Base-by-base conservation (phyloP, 1,140 invertebrate genomes). In the Drosophila pruinosa region DNA sequence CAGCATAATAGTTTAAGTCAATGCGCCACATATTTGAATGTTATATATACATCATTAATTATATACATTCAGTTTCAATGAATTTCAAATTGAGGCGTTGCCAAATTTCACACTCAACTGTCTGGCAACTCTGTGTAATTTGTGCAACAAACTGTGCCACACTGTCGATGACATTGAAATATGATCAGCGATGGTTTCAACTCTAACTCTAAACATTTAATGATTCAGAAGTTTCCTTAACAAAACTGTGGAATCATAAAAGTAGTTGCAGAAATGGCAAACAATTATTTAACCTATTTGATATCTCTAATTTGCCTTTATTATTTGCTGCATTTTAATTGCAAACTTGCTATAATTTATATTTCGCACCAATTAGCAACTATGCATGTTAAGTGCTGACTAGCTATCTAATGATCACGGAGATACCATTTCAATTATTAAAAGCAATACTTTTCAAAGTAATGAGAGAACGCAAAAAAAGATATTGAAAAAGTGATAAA, bases 311-410 rank as follows among this genome's bases (percentile, higher is more conserved):
- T 34, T 19, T 19, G 12, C 4, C 0, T n/a, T 39, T 19, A 21
- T 54, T 39, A 39, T 38, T 22, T 54, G 15, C 7, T 28, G 21
- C 36, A 15, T 43, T 53, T 53, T 43, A 63, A 53, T 28, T 15
- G 15, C 15, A 28, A 17, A 1, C 17, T 31, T 14, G 38, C 14
- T 28, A 41, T 38, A 22, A 21, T 21, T 14, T 52, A 48, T 34
- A 34, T 10, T 67, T 39, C 15, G 36, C 41, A 58, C n/a, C 63
- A 59, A 41, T 63, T 63, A 63, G 28, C 12, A 26, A 2, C 38
- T 28, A 43, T 63, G 12, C 43, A 63, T 31, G 22, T 53, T 3
- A 43, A 28, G 19, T 62, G 15, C 21, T 10, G 21, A 38, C 45
- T 26, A 39, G 47, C 17, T 26, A 39, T 59, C 17, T 36, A 36